phyloP scores from a whole-genome alignment of 2,797 vertebrate species.

The Sarcophilus harrisii region DNA sequence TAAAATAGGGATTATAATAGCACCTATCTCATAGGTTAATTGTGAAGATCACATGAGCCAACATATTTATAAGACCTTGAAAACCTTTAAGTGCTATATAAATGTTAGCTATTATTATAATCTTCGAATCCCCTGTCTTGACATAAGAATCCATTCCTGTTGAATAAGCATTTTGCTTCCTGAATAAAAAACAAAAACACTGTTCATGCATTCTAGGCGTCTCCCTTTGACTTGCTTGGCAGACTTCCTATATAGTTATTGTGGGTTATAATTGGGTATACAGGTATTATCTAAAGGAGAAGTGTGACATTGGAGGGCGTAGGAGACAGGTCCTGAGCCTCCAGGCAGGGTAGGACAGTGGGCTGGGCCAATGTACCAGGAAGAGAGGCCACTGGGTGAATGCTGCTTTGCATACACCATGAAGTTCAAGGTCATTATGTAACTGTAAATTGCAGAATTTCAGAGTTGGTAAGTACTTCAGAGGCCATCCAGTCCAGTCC shows the following conservation, averaged over 20 bases:
- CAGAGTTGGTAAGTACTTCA: neutral
- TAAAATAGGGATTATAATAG: neutral
- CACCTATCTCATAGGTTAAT: neutral
- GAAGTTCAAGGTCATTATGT: neutral
- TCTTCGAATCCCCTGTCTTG: neutral
- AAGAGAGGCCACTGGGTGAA: neutral
- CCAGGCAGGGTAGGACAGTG: neutral
- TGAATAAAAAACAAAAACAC: neutral
- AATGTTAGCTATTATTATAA: neutral
- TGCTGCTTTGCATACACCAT: neutral
- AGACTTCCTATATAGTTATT: neutral
- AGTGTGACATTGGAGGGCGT: neutral
- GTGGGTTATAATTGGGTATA: neutral
- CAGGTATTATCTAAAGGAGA: neutral
- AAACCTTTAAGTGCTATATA: neutral
- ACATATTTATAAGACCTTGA: neutral
- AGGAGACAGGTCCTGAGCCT: neutral
- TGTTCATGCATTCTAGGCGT: neutral
- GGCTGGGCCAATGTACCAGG: neutral
- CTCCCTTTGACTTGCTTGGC: neutral
- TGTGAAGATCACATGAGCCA: neutral
- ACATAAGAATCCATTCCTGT: neutral
- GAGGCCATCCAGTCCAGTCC: neutral
- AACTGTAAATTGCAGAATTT: neutral
- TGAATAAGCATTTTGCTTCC: neutral